Conservation (phyloP, 2,888 invertebrate genomes). For the Ischnura elegans region DNA sequence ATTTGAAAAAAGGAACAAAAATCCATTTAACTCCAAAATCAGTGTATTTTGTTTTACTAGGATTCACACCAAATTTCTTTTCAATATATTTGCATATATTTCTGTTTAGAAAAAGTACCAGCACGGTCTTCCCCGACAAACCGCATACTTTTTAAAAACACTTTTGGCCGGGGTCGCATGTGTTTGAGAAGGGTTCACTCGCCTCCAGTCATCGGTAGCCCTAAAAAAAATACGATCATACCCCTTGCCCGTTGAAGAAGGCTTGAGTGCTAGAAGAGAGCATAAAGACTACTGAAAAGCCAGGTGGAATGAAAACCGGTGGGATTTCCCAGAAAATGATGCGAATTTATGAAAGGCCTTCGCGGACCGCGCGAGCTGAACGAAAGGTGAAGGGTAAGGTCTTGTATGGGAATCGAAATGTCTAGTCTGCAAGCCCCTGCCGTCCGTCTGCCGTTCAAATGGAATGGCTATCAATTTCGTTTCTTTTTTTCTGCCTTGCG, state of each 20-base stretch:
- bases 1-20: too few relatives aligned
- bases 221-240: background rate
- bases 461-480: background rate
- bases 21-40: too few relatives aligned
- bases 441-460: background rate
- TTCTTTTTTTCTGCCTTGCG: background rate
- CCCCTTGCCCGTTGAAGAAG: background rate
- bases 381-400: background rate
- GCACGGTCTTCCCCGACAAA: too few relatives aligned
- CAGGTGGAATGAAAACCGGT: background rate
- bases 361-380: background rate
- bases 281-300: background rate
- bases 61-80: too few relatives aligned
- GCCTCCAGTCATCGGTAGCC: background rate
- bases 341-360: constrained; percentile 18
- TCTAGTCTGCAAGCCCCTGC: background rate
- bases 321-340: background rate
- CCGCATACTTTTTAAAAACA: too few relatives aligned
- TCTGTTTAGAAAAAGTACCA: too few relatives aligned
- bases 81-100: too few relatives aligned
- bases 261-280: background rate
- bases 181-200: background rate
- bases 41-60: too few relatives aligned
- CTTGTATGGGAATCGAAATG: background rate
- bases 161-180: background rate